Percentiles rank a stretch among this genome's conserved stretches.
Evolutionary conservation across 2,113 vertebrate species (phyloP).

Genomic region (Terrapene triunguis): DNA sequence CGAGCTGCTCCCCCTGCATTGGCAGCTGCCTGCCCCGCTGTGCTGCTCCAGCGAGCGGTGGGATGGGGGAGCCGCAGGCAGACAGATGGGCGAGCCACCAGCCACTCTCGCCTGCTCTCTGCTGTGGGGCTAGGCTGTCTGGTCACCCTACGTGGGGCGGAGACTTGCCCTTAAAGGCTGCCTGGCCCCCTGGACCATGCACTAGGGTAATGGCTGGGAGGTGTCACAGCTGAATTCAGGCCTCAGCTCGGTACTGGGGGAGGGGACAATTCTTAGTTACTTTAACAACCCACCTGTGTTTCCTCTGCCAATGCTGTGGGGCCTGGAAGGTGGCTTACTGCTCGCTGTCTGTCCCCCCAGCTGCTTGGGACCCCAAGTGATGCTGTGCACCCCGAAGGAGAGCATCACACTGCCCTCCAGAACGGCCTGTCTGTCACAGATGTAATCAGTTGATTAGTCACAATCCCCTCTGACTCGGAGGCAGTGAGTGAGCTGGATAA

Average conservation of each 20-base stretch:
- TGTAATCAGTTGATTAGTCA: not conserved
- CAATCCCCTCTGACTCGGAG: not conserved
- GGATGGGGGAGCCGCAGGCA: not conserved
- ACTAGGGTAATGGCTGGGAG: not conserved
- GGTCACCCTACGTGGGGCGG: not conserved
- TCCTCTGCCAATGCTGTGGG: not conserved
- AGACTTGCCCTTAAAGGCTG: not conserved
- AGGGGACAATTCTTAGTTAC: not conserved
- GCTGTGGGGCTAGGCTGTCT: too few species aligned
- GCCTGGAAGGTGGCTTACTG: not conserved
- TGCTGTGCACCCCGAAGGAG: accelerated
- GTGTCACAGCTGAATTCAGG: not conserved
- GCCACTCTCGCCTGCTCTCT: not conserved
- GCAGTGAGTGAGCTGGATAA: not conserved
- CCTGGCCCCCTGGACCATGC: not conserved
- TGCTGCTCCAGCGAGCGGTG: not conserved
- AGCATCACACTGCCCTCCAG: not conserved
- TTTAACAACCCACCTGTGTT: not conserved
- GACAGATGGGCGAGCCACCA: too few species aligned
- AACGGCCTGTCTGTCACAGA: not conserved
- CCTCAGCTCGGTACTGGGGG: not conserved
- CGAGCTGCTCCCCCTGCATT: not conserved
- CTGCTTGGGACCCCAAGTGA: not conserved
- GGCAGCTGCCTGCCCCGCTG: not conserved
- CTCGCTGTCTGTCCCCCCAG: not conserved